Evolutionary conservation across 1,140 invertebrate species (phyloP), one percentile per base, ranked within the genome.

Genomic region (Drosophila micromelanica): DNA sequence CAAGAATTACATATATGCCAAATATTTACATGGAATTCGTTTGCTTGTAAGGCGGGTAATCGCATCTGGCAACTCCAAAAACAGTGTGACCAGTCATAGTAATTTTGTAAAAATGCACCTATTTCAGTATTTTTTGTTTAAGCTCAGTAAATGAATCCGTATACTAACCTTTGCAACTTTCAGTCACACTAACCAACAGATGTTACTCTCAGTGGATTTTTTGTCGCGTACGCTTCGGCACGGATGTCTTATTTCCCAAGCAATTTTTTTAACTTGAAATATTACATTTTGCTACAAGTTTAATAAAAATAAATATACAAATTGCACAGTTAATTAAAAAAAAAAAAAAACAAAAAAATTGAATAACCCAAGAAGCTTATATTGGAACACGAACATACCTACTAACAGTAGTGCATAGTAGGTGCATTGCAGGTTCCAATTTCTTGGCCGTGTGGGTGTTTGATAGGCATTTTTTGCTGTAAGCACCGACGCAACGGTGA

Each of bases 181-280:
- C 4, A 52, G 69, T 9, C 67, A 63, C 49, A 57, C 54, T 37
- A 32, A 12, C 30, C 32, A 67, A 67, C 69, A 72, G 46, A 67
- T 72, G 63, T 77, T 72, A 82, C 55, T 79, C 80, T 55, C 63
- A 84, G 71, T 82, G 73, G 56, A 75, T 60, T 71, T 69, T 73
- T 48, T 56, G 70, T 69, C 57, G 71, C 61, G 71, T 78, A 56
- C 76, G 59, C 43, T 75, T 68, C 57, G 60, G 38, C 42, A 75
- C 80, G 76, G 72, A 68, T 35, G 8, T 72, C 57, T 49, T 30
- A 35, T 48, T 48, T 52, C 46, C 32, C 55, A 60, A 73, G 15
- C 45, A 67, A 30, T 43, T 32, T 54, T 51, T 37, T 38, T 32
- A 40, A 43, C 57, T 45, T 55, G 20, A 45, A 56, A 55, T 40